Conservation (phyloP, 2,113 vertebrate species). For the Hymenochirus boettgeri region DNA sequence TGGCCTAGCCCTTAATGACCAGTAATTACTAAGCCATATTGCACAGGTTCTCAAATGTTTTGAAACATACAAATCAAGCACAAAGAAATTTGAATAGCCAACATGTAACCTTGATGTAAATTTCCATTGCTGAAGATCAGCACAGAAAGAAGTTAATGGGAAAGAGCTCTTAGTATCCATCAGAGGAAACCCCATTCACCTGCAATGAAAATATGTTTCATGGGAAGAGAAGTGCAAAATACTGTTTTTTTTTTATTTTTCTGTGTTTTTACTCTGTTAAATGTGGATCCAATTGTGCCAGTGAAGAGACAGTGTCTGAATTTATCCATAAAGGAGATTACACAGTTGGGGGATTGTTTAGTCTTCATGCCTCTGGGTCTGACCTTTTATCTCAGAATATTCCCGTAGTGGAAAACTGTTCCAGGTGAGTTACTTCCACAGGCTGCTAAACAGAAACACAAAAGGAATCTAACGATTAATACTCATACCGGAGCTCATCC, state of each 20-base stretch:
- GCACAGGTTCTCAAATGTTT: neutral
- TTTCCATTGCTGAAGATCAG: neutral
- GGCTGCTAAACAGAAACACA: no score
- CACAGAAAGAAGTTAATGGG: constrained; percentile 3
- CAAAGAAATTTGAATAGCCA: constrained; percentile 10
- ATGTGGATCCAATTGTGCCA: neutral
- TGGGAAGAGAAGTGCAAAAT: no score
- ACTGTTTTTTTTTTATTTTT: no score
- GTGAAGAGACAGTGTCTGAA: neutral
- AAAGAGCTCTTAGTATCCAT: neutral
- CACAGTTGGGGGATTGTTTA: constrained; percentile 69
- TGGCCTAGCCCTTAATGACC: no score
- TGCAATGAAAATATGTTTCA: no score
- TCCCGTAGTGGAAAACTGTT: constrained; percentile 2
- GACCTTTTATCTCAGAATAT: neutral
- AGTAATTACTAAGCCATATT: no score
- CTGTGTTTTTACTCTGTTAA: no score
- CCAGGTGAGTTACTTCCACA: constrained; percentile 18
- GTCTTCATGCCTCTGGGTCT: constrained; percentile 55
- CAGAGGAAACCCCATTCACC: no score
- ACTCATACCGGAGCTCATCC: no score
- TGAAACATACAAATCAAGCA: constrained; percentile 5
- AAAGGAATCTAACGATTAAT: no score
- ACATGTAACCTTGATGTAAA: neutral
- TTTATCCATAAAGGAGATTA: constrained; percentile 58